Percentiles rank a stretch among this genome's conserved stretches.
Evolutionary conservation across 1,140 invertebrate species (phyloP).

Genomic region (Paraescarpia echinospica): DNA sequence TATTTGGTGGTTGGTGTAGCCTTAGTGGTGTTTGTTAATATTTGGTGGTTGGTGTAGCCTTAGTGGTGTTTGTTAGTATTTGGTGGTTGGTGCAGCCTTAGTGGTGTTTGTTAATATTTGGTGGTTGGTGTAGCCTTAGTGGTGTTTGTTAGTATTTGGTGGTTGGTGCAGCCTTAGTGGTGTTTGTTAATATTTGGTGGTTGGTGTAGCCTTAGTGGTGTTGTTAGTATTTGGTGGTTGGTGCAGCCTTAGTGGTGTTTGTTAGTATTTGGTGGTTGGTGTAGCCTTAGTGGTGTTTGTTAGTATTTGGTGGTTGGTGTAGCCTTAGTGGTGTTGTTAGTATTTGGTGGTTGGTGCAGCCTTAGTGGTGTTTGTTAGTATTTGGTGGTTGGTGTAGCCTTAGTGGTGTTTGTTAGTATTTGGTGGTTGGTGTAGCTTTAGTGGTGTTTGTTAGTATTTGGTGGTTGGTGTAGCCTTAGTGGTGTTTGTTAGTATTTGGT

Average conservation of each 20-base stretch:
- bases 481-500: background rate
- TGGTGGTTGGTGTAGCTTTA: background rate
- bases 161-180: background rate
- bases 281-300: background rate
- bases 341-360: background rate
- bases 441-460: background rate
- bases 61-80: background rate
- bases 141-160: background rate
- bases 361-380: background rate
- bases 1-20: background rate
- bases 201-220: background rate
- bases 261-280: background rate
- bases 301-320: background rate
- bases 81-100: background rate
- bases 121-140: background rate
- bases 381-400: background rate
- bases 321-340: background rate
- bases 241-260: background rate
- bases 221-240: no score
- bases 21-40: background rate
- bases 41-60: background rate
- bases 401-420: background rate
- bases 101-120: background rate
- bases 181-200: background rate
- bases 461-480: background rate